These are phyloP conservation scores for Altica lythri DNA, from an alignment of 2,888 invertebrate species.

Conservation along the genomic window DNA sequence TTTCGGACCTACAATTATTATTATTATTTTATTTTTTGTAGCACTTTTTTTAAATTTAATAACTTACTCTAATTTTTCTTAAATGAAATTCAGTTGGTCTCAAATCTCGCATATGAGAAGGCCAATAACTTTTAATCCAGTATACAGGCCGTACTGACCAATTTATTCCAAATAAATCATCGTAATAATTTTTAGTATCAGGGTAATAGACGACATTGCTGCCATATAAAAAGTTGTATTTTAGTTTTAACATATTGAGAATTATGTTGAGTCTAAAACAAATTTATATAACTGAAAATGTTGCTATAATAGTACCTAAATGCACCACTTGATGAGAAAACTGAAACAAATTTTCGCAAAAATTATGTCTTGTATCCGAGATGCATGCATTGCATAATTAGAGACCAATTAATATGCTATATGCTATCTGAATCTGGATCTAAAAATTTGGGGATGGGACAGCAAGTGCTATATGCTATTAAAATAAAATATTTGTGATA, in stretches of 20 bases:
- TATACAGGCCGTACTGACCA: conserved; percentile 36
- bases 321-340: too few species aligned
- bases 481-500: too few species aligned
- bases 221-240: conserved; percentile 40
- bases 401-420: too few species aligned
- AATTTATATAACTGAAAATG: too few species aligned
- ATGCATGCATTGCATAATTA: too few species aligned
- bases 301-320: too few species aligned
- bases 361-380: too few species aligned
- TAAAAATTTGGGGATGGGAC: too few species aligned
- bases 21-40: neutral
- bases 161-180: conserved; percentile 35
- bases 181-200: conserved; percentile 37
- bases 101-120: conserved; percentile 38
- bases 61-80: conserved; percentile 44
- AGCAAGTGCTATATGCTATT: too few species aligned
- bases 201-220: conserved; percentile 36
- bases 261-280: too few species aligned
- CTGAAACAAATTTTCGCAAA: too few species aligned
- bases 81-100: conserved; percentile 45
- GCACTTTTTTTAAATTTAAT: neutral
- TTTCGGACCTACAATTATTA: neutral
- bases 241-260: conserved; percentile 38
- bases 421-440: too few species aligned
- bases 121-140: conserved; percentile 34